Conservation (phyloP, 2,888 invertebrate genomes). For the Sarcophaga carnaria region DNA sequence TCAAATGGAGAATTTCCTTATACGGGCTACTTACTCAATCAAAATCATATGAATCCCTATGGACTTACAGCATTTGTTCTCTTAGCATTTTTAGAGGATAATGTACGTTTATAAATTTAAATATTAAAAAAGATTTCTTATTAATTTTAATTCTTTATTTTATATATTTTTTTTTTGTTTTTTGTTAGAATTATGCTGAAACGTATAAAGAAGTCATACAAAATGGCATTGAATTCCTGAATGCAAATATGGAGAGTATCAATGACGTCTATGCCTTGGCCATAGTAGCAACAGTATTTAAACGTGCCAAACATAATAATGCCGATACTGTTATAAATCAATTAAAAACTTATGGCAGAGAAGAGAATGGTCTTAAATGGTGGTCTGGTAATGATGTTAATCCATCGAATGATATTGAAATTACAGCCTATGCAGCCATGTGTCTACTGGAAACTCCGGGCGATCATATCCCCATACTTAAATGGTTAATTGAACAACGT, state of each 20-base stretch:
- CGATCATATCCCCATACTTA: slow-evolving; percentile 83
- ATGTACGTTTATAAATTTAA: background rate
- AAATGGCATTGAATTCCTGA: slow-evolving; percentile 89
- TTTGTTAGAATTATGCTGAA: slow-evolving; percentile 24
- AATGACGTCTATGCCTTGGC: slow-evolving; percentile 88
- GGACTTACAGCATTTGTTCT: slow-evolving; percentile 90
- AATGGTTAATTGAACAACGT: slow-evolving; percentile 88
- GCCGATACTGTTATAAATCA: slow-evolving; percentile 82
- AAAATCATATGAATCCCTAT: slow-evolving; percentile 85
- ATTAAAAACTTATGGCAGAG: slow-evolving; percentile 81
- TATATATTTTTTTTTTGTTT: background rate
- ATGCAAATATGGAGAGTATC: slow-evolving; percentile 85
- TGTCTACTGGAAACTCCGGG: slow-evolving; percentile 82
- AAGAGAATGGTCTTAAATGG: slow-evolving; percentile 85
- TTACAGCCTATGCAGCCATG: slow-evolving; percentile 92
- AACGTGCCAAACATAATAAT: slow-evolving; percentile 85
- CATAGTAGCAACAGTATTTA: slow-evolving; percentile 87
- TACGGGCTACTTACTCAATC: slow-evolving; percentile 84
- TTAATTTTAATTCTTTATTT: too few species aligned
- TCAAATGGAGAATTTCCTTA: slow-evolving; percentile 90
- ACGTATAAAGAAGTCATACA: slow-evolving; percentile 86
- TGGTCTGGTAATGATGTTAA: slow-evolving; percentile 84
- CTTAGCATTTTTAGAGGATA: slow-evolving; percentile 87
- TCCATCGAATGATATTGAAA: slow-evolving; percentile 87
- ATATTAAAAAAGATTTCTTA: too few species aligned